Percentiles rank a stretch among this genome's conserved stretches.
phyloP scores from a whole-genome alignment of 2,113 vertebrate genomes.

The Hirundichthys speculiger region DNA sequence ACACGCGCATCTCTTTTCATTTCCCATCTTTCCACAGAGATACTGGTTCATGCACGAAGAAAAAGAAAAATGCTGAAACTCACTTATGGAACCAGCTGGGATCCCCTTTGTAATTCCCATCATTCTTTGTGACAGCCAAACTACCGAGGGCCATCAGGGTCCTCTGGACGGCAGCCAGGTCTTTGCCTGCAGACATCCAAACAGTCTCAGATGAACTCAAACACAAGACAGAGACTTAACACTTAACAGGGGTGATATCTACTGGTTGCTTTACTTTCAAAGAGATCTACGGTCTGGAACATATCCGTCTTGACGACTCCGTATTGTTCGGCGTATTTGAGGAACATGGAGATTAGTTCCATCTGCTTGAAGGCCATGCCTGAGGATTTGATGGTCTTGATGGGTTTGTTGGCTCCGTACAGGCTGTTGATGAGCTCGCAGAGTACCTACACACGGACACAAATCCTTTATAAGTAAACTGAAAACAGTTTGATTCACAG shows the following conservation, averaged over 20 bases:
- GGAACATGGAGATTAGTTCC: slow-evolving; percentile 95
- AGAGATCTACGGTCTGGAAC: slow-evolving; percentile 97
- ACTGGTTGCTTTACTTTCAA: slow-evolving; percentile 82
- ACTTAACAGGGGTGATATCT: neutral
- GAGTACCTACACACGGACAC: slow-evolving; percentile 82
- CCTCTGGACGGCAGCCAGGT: slow-evolving; percentile 93
- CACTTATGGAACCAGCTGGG: slow-evolving; percentile 95
- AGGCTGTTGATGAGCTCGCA: slow-evolving; percentile 93
- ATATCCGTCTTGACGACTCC: slow-evolving; percentile 91
- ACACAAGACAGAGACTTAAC: neutral
- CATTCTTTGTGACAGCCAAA: slow-evolving; percentile 91
- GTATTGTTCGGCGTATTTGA: slow-evolving; percentile 89
- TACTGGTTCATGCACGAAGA: neutral
- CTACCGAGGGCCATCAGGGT: slow-evolving; percentile 92
- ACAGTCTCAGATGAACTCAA: slow-evolving; percentile 29
- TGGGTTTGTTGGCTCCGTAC: slow-evolving; percentile 79
- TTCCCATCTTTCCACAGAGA: slow-evolving; percentile 10
- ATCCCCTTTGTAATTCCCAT: slow-evolving; percentile 90
- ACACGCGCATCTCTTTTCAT: slow-evolving; percentile 8
- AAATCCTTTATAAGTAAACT: slow-evolving; percentile 1
- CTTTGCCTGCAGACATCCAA: slow-evolving; percentile 85
- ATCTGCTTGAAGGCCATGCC: slow-evolving; percentile 97
- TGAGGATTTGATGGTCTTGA: slow-evolving; percentile 84
- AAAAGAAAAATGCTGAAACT: slow-evolving; percentile 36
- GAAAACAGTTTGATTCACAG: slow-evolving; percentile 2